Conservation (phyloP, 2,113 vertebrate species). For the Gallinago media region DNA sequence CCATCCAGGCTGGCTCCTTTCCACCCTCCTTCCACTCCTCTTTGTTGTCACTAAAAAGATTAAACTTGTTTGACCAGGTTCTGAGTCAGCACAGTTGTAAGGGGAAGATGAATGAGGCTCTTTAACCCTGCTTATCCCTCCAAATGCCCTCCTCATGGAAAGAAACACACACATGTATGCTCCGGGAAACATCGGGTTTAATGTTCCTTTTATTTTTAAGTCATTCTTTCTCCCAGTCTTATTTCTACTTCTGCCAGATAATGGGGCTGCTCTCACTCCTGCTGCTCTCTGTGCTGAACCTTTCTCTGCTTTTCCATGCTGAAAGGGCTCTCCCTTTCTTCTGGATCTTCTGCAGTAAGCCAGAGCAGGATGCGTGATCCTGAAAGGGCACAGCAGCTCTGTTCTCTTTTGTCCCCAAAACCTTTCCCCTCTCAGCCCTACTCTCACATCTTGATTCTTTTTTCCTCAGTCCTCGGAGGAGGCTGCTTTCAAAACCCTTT, state of each 20-base stretch:
- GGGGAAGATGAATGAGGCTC: constrained; percentile 62
- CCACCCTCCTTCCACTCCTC: constrained; percentile 40
- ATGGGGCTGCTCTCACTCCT: constrained; percentile 42
- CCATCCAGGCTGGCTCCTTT: constrained; percentile 32
- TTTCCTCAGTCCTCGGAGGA: not conserved
- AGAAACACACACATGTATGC: constrained; percentile 31
- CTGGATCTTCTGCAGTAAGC: constrained; percentile 43
- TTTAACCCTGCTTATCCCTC: constrained; percentile 64
- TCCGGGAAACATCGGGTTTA: constrained; percentile 40
- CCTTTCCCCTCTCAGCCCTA: constrained; percentile 47
- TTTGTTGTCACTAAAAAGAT: constrained; percentile 63
- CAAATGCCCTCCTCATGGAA: constrained; percentile 47
- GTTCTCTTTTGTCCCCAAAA: constrained; percentile 58
- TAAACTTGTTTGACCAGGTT: constrained; percentile 69
- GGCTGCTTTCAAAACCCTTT: constrained; percentile 37
- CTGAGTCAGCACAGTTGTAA: constrained; percentile 67
- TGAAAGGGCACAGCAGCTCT: constrained; percentile 43
- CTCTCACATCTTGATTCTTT: constrained; percentile 43
- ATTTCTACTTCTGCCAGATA: constrained; percentile 49
- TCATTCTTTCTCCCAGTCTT: constrained; percentile 33
- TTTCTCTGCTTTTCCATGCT: constrained; percentile 19
- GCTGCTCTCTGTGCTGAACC: constrained; percentile 50
- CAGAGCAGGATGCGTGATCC: constrained; percentile 34
- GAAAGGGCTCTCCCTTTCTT: constrained; percentile 61
- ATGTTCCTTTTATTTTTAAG: constrained; percentile 60